These are phyloP conservation scores for Cercopithecus mona DNA, from an alignment of 2,113 vertebrate species.

Conservation along the genomic window DNA sequence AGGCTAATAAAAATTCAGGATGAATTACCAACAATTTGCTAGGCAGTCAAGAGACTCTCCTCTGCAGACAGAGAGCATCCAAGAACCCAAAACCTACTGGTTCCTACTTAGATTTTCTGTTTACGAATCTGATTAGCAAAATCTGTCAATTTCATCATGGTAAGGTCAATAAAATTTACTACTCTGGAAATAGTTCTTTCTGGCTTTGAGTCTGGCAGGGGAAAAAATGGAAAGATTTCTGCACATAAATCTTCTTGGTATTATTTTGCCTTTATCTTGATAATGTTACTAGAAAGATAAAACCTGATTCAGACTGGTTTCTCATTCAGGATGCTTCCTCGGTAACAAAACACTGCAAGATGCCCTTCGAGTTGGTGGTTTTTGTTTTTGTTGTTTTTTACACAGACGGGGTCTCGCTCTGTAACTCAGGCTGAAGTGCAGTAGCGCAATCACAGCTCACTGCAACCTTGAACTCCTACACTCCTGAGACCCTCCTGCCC, in stretches of 20 bases:
- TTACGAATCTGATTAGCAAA: neutral
- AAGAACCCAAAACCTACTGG: constrained; percentile 1
- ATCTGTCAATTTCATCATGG: neutral
- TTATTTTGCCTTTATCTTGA: neutral
- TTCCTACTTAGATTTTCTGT: neutral
- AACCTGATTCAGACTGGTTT: neutral
- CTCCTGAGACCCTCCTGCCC: neutral
- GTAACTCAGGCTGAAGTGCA: neutral
- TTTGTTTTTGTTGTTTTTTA: neutral
- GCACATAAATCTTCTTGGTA: neutral
- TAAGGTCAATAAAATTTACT: neutral
- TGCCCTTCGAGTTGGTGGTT: neutral
- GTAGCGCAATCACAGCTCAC: neutral
- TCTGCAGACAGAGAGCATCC: neutral
- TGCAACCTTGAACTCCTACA: neutral
- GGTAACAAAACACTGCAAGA: neutral
- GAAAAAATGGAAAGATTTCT: neutral
- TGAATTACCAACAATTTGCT: neutral
- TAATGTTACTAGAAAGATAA: neutral
- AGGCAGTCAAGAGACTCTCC: neutral
- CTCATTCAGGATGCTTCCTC: neutral
- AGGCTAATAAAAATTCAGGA: neutral
- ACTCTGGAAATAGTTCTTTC: constrained; percentile 4
- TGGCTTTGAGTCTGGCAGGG: neutral
- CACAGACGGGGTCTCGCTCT: neutral